Evolutionary conservation across 2,888 invertebrate genomes (phyloP).

Genomic region (Drosophila seclusa): DNA sequence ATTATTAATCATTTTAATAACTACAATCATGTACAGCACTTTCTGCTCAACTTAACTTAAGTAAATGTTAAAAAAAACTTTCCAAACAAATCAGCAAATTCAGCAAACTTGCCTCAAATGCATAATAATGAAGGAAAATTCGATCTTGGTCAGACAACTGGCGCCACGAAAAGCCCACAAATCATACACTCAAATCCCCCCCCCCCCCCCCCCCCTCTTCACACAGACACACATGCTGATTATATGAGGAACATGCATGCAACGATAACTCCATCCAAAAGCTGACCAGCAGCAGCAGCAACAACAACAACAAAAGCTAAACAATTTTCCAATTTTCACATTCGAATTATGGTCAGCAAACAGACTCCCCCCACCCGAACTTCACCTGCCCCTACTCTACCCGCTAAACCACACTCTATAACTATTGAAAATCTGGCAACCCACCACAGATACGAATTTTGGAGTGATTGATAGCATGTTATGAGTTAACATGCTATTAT

Average conservation of each 20-base stretch:
- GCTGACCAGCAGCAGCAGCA: slow-evolving; percentile 29
- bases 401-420: slow-evolving; percentile 13
- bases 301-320: slow-evolving; percentile 31
- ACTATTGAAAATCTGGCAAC: slow-evolving; percentile 37
- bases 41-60: not conserved
- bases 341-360: slow-evolving; percentile 71
- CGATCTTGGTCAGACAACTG: slow-evolving; percentile 35
- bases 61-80: slow-evolving; percentile 6
- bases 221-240: slow-evolving; percentile 21
- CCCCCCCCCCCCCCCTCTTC: not conserved
- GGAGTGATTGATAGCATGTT: slow-evolving; percentile 82
- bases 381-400: not conserved
- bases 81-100: slow-evolving; percentile 6
- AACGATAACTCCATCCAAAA: slow-evolving; percentile 47
- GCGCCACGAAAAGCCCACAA: slow-evolving; percentile 57
- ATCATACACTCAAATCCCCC: slow-evolving; percentile 34
- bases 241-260: slow-evolving; percentile 66
- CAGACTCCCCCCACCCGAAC: not conserved
- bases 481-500: slow-evolving; percentile 81
- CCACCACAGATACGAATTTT: slow-evolving; percentile 67
- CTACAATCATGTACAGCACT: not conserved
- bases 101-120: slow-evolving; percentile 21
- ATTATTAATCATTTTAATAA: not conserved
- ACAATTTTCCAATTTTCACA: slow-evolving; percentile 81
- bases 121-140: slow-evolving; percentile 40